Base-by-base conservation (phyloP, 2,888 invertebrate species). In the Mythimna loreyi region DNA sequence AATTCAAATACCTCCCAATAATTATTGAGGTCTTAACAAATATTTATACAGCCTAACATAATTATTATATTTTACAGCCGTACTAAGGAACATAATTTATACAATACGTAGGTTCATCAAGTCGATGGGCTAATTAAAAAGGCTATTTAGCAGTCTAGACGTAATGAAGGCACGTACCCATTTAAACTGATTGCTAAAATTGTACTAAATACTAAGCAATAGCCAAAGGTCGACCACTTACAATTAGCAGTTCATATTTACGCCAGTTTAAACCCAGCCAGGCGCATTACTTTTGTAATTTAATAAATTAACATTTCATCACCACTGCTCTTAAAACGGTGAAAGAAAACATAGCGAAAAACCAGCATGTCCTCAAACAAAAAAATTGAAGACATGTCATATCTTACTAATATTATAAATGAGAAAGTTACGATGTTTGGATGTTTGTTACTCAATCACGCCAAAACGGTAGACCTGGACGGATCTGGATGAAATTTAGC, bases 181-280 rank as follows among this genome's bases (percentile, higher is more conserved):
- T 3, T 50, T 33, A 30, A 56, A 61, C 28, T 0, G 60, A 61
- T 57, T 75, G 21, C 56, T 57, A 49, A 77, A 52, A 60, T 49
- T 33, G 11, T 28, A 23, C 19, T 60, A 7, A 59, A 63, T 30
- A 23, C 25, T 36, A 57, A 57, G 50, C 11, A 25, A 78, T 60
- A 8, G 50, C 25, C 23, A 75, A 52, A 75, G 75, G 64, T 52
- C 60, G 25, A 28, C 57, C 57, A 52, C 19, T 78, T 23, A 64
- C 16, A 50, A 43, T 52, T 76, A 45, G 43, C 33, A 52, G 45
- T 60, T 60, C 8, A n/a, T 45, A 72, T 23, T 45, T 9, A 47
- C 33, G n/a, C 7, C 1, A 52, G 43, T 23, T 25, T 45, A n/a
- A n/a, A n/a, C n/a, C n/a, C n/a, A n/a, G n/a, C n/a, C n/a, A n/a